These are phyloP conservation scores for Geotrupes spiniger DNA, from an alignment of 2,888 invertebrate species.

Conservation along the genomic window DNA sequence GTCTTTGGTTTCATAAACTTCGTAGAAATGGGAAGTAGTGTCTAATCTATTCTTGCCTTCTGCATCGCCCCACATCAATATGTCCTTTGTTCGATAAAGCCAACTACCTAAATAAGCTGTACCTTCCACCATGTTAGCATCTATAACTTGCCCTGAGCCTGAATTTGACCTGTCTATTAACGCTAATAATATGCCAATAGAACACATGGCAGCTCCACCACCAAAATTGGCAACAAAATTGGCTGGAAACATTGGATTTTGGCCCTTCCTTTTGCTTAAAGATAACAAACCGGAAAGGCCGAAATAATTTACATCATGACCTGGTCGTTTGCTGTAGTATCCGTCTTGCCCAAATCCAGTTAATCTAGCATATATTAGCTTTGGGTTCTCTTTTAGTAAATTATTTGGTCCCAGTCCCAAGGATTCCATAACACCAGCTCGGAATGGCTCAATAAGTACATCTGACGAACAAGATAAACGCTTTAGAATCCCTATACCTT, in stretches of 20 bases:
- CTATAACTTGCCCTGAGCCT: slow-evolving; percentile 86
- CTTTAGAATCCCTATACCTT: slow-evolving; percentile 67
- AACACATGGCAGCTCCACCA: slow-evolving; percentile 89
- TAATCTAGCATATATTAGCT: slow-evolving; percentile 85
- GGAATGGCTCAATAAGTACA: slow-evolving; percentile 89
- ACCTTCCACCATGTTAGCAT: slow-evolving; percentile 89
- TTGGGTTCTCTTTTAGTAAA: slow-evolving; percentile 68
- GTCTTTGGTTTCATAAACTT: slow-evolving; percentile 90
- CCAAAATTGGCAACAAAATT: slow-evolving; percentile 94
- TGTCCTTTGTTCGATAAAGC: slow-evolving; percentile 67
- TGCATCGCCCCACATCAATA: slow-evolving; percentile 66
- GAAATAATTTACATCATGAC: slow-evolving; percentile 96
- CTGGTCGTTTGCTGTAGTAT: slow-evolving; percentile 71
- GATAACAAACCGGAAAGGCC: slow-evolving; percentile 88
- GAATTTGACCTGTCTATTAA: slow-evolving; percentile 76
- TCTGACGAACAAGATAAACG: slow-evolving; percentile 73
- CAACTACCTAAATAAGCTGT: slow-evolving; percentile 86
- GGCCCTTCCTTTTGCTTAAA: slow-evolving; percentile 64
- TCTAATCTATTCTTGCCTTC: slow-evolving; percentile 83
- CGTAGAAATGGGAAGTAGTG: slow-evolving; percentile 82
- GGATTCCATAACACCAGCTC: slow-evolving; percentile 94
- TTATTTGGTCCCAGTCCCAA: slow-evolving; percentile 78
- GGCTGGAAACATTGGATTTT: slow-evolving; percentile 74
- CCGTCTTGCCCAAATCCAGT: slow-evolving; percentile 93
- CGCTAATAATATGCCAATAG: slow-evolving; percentile 85